These are phyloP conservation scores for Adrianichthys oophorus DNA, from an alignment of 2,797 vertebrate species.

Conservation along the genomic window DNA sequence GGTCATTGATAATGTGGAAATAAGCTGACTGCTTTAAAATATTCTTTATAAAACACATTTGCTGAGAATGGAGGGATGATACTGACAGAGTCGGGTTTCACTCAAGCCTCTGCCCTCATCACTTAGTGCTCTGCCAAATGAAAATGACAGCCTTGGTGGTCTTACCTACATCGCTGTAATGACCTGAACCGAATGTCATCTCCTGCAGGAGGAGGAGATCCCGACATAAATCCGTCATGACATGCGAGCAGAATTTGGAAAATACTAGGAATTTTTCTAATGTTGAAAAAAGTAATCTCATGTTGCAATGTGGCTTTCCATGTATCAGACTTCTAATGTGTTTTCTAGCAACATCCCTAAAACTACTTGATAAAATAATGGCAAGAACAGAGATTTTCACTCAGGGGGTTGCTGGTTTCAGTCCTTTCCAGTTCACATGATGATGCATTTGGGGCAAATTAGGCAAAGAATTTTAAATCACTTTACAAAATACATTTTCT, in stretches of 20 bases:
- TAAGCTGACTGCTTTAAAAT: no score
- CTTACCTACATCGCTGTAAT: slow-evolving; percentile 29
- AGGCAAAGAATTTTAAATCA: no score
- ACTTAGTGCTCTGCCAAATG: slow-evolving; percentile 41
- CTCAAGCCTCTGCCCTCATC: slow-evolving; percentile 56
- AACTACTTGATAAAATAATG: no score
- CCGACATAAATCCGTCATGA: slow-evolving; percentile 17
- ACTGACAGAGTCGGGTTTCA: slow-evolving; percentile 60
- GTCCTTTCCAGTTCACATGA: no score
- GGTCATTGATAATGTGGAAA: background rate
- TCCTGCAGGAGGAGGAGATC: slow-evolving; percentile 13
- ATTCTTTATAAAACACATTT: no score
- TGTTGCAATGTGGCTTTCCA: no score
- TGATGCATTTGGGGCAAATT: no score
- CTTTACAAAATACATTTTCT: no score
- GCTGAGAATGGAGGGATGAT: slow-evolving; percentile 48
- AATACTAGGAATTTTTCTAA: slow-evolving; percentile 4
- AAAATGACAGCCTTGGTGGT: slow-evolving; percentile 44
- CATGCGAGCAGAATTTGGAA: slow-evolving; percentile 23
- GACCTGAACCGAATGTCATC: slow-evolving; percentile 11
- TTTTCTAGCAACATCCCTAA: no score
- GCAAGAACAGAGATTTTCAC: no score
- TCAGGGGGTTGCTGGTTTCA: no score
- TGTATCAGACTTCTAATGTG: no score
- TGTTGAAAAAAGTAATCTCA: slow-evolving; percentile 3